These are phyloP conservation scores for Sarcophaga caerulescens DNA, from an alignment of 2,888 invertebrate genomes.

Conservation along the genomic window DNA sequence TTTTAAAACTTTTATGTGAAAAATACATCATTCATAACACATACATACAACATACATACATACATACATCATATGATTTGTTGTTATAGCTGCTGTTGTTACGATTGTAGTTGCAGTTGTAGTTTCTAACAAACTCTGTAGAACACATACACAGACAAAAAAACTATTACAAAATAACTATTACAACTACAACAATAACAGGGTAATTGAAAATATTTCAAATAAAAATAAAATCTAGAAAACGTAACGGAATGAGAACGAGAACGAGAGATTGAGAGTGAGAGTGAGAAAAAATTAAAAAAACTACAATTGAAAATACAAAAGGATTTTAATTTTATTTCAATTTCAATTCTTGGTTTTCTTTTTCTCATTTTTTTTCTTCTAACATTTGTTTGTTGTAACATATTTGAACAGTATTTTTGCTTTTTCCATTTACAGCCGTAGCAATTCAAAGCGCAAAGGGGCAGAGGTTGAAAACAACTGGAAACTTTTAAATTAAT, in stretches of 20 bases:
- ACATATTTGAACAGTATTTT: not conserved
- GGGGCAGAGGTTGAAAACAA: not conserved
- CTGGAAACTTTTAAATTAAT: constrained; percentile 56
- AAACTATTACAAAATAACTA: not conserved
- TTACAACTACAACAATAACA: constrained; percentile 15
- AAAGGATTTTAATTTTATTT: not conserved
- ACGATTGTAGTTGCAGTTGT: constrained; percentile 11
- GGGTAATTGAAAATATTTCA: constrained; percentile 52
- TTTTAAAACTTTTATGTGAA: constrained; percentile 30
- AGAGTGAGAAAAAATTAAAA: not conserved
- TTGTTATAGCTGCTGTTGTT: constrained; percentile 24
- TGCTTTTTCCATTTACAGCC: not conserved
- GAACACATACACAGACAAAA: not conserved
- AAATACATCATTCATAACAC: constrained; percentile 46
- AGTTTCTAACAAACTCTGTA: not conserved
- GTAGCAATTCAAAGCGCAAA: not conserved
- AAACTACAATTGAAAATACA: not conserved
- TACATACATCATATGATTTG: constrained; percentile 16
- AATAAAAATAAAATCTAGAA: constrained; percentile 11
- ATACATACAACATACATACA: not conserved
- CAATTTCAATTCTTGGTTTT: too few relatives aligned
- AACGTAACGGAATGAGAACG: constrained; percentile 30
- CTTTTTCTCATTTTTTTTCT: not conserved
- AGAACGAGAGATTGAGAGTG: not conserved
- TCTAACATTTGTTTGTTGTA: not conserved